Evolutionary conservation across 2,113 vertebrate genomes (phyloP), one percentile per base, ranked within the genome.

Genomic region (Coptodon rendalli): DNA sequence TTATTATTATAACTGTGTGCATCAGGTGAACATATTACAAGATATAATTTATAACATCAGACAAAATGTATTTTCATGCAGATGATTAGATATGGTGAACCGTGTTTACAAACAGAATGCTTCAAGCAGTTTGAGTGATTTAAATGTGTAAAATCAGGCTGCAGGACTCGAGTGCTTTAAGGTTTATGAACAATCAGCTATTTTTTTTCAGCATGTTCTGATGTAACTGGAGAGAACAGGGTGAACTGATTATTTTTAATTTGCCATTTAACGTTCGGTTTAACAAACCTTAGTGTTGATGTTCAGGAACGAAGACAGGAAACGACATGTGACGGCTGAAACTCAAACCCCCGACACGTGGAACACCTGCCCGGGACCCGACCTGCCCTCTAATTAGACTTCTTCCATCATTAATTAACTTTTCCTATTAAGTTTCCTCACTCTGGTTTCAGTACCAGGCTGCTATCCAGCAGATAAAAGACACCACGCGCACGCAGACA

Each of bases 371-470:
- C 3, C 19, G 14, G 54, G 76, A 43, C 22, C 27, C 22, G 8
- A 63, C 59, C 54, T 45, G 29, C 81, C 57, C 5, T 19, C 85
- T 88, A 78, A 92, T 93, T 89, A 90, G 71, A 83, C 73, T 4
- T 45, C 81, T 5, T 85, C 87, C 83, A 59, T 81, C 79, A 9
- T 92, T 92, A 92, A 92, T 93, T 89, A 91, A 89, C 84, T 93
- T 92, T 89, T 86, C 84, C 61, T 63, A 85, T 89, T 83, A 88
- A 57, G 82, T 82, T 82, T 52, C 31, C 50, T 71, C 9, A n/a
- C 19, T 59, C 5, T 34, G 81, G 50, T 80, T 34, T 31, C 24
- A 53, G 71, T 14, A n/a, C 2, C 27, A 57, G 63, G 17, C 80
- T 76, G 59, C 52, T 85, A 48, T 78, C 52, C 40, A 10, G 31